Evolutionary conservation across 2,113 vertebrate species (phyloP).

Genomic region (Pachypanchax playfairii): DNA sequence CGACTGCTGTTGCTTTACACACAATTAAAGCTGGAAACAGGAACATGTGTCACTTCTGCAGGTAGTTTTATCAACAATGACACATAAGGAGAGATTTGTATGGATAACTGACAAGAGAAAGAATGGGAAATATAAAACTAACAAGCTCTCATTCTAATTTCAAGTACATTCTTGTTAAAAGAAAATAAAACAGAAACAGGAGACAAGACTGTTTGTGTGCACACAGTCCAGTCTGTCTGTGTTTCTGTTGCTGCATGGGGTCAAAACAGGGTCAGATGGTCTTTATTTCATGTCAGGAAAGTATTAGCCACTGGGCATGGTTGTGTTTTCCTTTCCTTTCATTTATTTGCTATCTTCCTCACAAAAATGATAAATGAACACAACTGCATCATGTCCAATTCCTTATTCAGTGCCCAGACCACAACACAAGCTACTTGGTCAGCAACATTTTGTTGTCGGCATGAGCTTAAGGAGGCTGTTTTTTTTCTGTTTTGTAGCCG

Average conservation of each 20-base stretch:
- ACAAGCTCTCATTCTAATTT: neutral
- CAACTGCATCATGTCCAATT: slow-evolving; percentile 46
- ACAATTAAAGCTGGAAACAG: slow-evolving; percentile 44
- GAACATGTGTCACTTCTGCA: slow-evolving; percentile 62
- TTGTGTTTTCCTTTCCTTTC: slow-evolving; percentile 61
- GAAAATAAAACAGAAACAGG: slow-evolving; percentile 6
- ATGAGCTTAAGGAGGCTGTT: slow-evolving; percentile 60
- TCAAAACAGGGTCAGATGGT: slow-evolving; percentile 51
- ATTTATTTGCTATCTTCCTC: slow-evolving; percentile 48
- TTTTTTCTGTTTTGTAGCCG: slow-evolving; percentile 51
- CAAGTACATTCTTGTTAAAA: neutral
- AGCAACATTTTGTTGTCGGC: slow-evolving; percentile 59
- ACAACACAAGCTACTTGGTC: slow-evolving; percentile 53
- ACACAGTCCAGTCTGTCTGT: slow-evolving; percentile 18
- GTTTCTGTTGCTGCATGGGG: slow-evolving; percentile 41
- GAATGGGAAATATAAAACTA: neutral
- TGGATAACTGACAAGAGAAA: slow-evolving; percentile 54
- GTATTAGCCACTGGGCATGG: slow-evolving; percentile 54
- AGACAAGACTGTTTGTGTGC: slow-evolving; percentile 38
- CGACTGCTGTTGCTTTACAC: slow-evolving; percentile 45
- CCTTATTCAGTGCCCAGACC: slow-evolving; percentile 28
- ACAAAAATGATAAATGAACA: slow-evolving; percentile 75
- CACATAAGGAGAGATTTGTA: slow-evolving; percentile 51
- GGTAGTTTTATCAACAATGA: slow-evolving; percentile 56
- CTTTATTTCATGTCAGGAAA: slow-evolving; percentile 47